Conservation (phyloP, 53 echinoderm and acorn worm genomes). For the Mesocentrotus franciscanus region DNA sequence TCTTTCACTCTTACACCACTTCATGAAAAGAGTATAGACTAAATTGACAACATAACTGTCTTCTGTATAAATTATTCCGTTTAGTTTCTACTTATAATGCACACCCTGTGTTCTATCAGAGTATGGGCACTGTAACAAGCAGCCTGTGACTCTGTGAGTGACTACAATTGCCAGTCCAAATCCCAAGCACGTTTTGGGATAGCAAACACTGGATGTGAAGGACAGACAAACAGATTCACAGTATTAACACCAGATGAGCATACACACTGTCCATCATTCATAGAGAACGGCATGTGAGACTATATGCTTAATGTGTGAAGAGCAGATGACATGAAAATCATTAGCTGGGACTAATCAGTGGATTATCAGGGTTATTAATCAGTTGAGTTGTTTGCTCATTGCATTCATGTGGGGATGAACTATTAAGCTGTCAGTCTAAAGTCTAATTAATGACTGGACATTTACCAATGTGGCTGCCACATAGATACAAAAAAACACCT, state of each 20-base stretch:
- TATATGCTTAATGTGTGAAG: constrained; percentile 30
- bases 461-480: not conserved
- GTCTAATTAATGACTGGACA: constrained; percentile 57
- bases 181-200: constrained; percentile 28
- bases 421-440: constrained; percentile 19
- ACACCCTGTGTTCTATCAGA: not conserved
- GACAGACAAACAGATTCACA: constrained; percentile 44
- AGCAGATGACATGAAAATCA: constrained; percentile 42
- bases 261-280: not conserved
- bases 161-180: not conserved
- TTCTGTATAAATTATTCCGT: too few relatives aligned
- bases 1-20: too few relatives aligned
- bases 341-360: constrained; percentile 45
- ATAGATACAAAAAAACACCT: not conserved
- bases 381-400: constrained; percentile 27
- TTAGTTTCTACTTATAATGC: not conserved
- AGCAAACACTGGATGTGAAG: not conserved
- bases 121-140: not conserved
- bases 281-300: not conserved
- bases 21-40: too few relatives aligned
- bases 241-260: constrained; percentile 38
- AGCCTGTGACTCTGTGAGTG: not conserved
- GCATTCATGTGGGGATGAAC: constrained; percentile 52
- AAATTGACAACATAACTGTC: too few relatives aligned
- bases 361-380: constrained; percentile 45